A percentile compares a stretch with the other conserved stretches of the same genome.
phyloP scores from a whole-genome alignment of 1,140 invertebrate genomes.

The Aphidius ervi region DNA sequence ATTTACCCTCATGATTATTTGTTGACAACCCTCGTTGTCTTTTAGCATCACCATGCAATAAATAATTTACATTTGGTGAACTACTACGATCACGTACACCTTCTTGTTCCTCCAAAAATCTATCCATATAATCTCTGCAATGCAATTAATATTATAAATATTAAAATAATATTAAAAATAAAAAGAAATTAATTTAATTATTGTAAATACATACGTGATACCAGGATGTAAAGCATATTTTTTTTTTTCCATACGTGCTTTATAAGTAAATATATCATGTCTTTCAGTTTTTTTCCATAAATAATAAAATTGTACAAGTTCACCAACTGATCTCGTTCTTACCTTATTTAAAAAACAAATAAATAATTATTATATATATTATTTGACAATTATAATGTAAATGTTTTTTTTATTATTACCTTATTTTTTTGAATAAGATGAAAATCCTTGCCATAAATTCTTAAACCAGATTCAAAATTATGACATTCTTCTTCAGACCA shows the following conservation, averaged over 20 bases:
- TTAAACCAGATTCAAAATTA: constrained; percentile 92
- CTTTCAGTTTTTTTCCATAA: constrained; percentile 98
- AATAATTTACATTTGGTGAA: constrained; percentile 59
- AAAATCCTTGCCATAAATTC: constrained; percentile 94
- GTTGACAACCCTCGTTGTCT: constrained; percentile 44
- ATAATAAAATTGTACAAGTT: constrained; percentile 97
- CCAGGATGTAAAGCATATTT: constrained; percentile 75
- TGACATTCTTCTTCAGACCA: constrained; percentile 98
- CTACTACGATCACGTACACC: constrained; percentile 53
- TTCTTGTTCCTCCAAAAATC: constrained; percentile 70
- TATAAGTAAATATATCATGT: constrained; percentile 83
- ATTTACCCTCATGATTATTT: constrained; percentile 40
- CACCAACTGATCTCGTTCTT: constrained; percentile 89
- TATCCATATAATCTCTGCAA: constrained; percentile 70
- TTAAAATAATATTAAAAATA: background rate
- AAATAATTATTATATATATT: background rate
- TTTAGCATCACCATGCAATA: constrained; percentile 63
- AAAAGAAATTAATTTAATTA: background rate
- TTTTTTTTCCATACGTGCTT: constrained; percentile 71
- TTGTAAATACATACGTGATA: constrained; percentile 58
- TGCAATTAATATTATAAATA: constrained; percentile 29
- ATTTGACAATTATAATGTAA: constrained; percentile 8
- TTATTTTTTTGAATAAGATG: constrained; percentile 91
- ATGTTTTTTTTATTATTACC: constrained; percentile 52
- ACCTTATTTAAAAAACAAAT: constrained; percentile 54